Evolutionary conservation across 2,888 invertebrate genomes (phyloP), one percentile per base, ranked within the genome.

Genomic region (Microplitis manilae): DNA sequence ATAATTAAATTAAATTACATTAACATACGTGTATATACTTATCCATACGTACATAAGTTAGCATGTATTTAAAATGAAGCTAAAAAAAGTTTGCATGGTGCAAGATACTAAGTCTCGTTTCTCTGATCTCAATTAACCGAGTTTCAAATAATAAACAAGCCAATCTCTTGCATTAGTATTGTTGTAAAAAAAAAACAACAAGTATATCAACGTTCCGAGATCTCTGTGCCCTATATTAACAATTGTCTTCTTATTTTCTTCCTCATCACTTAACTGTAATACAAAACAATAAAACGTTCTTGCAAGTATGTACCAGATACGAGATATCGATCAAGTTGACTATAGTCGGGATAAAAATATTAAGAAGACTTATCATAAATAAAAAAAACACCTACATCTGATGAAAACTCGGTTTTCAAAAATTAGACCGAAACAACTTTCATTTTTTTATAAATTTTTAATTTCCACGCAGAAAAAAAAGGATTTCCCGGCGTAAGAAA

Each of bases 111-210:
- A 20, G 67, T 39, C n/a, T 67, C 67, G 39, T 67, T 67, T 38
- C 67, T 67, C 30, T 67, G 67, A 67, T 38, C 50, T 68, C 40
- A 68, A 68, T 68, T 68, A 68, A 8, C 68, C 41, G 17, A 38
- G 68, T 15, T 68, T 20, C 40, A 38, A 13, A 17, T 40, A 50
- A 50, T 13, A 50, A 13, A 2, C 50, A 50, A 50, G 13, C 50
- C 50, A 68, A 68, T 68, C 15, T 68, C 50, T 50, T n/a, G 50
- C 41, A 41, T 13, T 68, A 68, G 68, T 68, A 68, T 41, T 68
- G 68, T 68, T 15, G 68, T 17, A 8, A 50, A 68, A 68, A 68
- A 68, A 67, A 9, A 41, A 40, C 40, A 30, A 6, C 5, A 67
- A 67, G 40, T 68, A 15, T 68, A 38, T 15, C 38, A 40, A 68